Base-by-base conservation (phyloP, 2,888 invertebrate genomes). In the Zele albiditarsus region DNA sequence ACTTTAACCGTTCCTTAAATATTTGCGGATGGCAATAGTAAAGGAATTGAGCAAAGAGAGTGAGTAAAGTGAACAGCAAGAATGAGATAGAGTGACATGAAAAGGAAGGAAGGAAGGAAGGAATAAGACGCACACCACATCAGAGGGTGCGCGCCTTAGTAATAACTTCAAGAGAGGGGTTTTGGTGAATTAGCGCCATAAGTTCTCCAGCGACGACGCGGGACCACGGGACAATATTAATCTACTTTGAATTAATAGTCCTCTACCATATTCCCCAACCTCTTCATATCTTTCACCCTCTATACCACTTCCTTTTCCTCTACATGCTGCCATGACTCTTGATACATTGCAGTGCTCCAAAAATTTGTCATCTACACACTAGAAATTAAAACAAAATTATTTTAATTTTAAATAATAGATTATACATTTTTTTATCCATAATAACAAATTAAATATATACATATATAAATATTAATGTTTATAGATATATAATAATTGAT, bases 221-320 rank as follows among this genome's bases (percentile, higher is more conserved):
- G 20, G 53, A 87, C 87, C 84, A 79, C 85, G 85, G 85, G 85
- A 88, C 87, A 88, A 89, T 89, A 89, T 89, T 89, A 89, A 89
- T 88, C 88, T 88, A 88, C 87, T 87, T 86, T 87, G 85, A 89
- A 88, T 88, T 88, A 88, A 88, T 88, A 84, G 80, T 79, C 80
- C 70, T 76, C n/a, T 53, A 53, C 53, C 53, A 53, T 53, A 78
- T 65, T 49, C 74, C 57, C 63, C 78, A 16, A 4, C n/a, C 46
- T 46, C 46, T 46, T 38, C 38, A 38, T 38, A 78, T 65, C 60
- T 73, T 57, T 60, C 78, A 16, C n/a, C n/a, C 3, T n/a, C 46
- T 46, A 8, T 3, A 33, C 8, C 33, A 3, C n/a, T 2, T 46
- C 16, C n/a, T 4, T 20, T 53, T 53, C 53, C n/a, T n/a, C n/a